Percentiles rank a stretch among this genome's conserved stretches.
Conservation (phyloP, 2,797 vertebrate species). For the Eulemur rubriventer region DNA sequence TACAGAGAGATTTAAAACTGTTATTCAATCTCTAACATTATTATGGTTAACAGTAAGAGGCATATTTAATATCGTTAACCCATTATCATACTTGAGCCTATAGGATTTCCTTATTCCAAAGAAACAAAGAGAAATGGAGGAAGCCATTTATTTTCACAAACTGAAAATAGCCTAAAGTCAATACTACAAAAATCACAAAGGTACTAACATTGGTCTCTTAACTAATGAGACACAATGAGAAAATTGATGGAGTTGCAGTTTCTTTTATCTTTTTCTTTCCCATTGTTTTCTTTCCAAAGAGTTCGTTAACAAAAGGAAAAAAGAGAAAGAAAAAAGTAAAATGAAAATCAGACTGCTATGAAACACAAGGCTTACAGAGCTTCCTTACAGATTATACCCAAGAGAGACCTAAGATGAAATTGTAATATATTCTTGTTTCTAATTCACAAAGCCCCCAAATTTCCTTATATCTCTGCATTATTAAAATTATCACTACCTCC, state of each 20-base stretch:
- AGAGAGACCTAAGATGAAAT: background rate
- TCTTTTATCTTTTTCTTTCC: conserved; percentile 40
- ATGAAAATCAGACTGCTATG: background rate
- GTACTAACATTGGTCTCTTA: conserved; percentile 33
- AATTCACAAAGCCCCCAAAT: background rate
- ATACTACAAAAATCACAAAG: conserved; percentile 61
- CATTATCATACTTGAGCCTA: background rate
- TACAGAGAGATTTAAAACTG: background rate
- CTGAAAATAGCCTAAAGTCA: conserved; percentile 62
- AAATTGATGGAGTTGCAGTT: conserved; percentile 59
- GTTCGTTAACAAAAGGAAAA: conserved; percentile 50
- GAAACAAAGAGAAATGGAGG: conserved; percentile 46
- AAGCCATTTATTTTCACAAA: conserved; percentile 69
- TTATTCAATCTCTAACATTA: background rate
- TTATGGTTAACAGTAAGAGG: background rate
- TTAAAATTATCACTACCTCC: background rate
- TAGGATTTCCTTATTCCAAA: background rate
- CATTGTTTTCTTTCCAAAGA: conserved; percentile 63
- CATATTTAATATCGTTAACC: conserved; percentile 49
- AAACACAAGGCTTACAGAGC: background rate
- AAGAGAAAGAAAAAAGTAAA: background rate
- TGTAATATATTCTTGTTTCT: conserved; percentile 36
- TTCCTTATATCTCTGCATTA: background rate
- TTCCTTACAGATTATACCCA: conserved; percentile 22
- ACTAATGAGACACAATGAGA: conserved; percentile 57